Conservation (phyloP, 2,797 vertebrate genomes). For the Meriones psammophilus region DNA sequence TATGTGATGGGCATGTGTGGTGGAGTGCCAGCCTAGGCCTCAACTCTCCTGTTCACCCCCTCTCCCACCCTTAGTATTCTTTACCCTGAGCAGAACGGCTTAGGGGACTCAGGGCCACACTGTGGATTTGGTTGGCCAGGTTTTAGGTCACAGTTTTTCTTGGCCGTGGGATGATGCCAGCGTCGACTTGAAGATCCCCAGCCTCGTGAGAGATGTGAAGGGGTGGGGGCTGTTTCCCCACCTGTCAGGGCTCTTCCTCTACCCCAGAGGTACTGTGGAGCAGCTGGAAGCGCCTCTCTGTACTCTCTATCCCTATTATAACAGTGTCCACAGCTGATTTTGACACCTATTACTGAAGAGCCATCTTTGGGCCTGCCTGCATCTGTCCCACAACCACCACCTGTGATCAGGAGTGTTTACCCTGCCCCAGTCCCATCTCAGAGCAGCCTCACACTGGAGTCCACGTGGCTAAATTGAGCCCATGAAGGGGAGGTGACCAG, state of each 20-base stretch:
- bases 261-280: neutral
- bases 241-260: neutral
- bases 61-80: neutral
- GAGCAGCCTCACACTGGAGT: neutral
- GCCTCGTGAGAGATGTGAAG: neutral
- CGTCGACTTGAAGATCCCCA: neutral
- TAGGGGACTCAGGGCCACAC: neutral
- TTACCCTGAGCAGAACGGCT: neutral
- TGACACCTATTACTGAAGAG: constrained; percentile 2
- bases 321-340: neutral
- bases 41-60: neutral
- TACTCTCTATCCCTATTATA: neutral
- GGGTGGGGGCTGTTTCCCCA: neutral
- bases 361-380: neutral
- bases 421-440: neutral
- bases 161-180: neutral
- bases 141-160: neutral
- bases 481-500: neutral
- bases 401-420: neutral
- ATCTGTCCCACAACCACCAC: neutral
- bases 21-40: neutral
- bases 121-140: neutral
- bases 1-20: neutral
- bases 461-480: neutral
- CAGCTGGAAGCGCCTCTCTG: neutral